Percentiles rank a stretch among this genome's conserved stretches.
Evolutionary conservation across 2,888 invertebrate genomes (phyloP).

Genomic region (Mystacides longicornis): DNA sequence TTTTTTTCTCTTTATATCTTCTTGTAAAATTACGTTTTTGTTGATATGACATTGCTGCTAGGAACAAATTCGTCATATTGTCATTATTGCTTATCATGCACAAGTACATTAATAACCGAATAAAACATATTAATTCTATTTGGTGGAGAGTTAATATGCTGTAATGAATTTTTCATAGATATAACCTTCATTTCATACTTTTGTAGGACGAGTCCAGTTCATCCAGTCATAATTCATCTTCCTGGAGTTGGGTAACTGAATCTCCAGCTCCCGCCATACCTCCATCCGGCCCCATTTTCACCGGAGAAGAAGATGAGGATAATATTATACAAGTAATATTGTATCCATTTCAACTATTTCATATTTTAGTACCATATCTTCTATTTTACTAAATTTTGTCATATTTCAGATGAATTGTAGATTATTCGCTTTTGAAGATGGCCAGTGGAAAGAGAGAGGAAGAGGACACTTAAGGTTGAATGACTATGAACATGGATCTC

Average conservation of each 20-base stretch:
- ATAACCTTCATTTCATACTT: too few species aligned
- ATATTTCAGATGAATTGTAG: constrained; percentile 66
- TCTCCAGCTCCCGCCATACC: constrained; percentile 14
- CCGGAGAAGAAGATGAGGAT: constrained; percentile 87
- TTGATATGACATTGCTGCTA: too few species aligned
- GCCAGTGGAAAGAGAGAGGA: constrained; percentile 87
- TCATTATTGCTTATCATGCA: too few species aligned
- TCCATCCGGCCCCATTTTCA: constrained; percentile 45
- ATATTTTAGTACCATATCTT: not conserved
- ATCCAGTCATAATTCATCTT: constrained; percentile 15
- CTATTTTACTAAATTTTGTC: not conserved
- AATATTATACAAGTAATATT: constrained; percentile 70
- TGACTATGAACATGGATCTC: constrained; percentile 61
- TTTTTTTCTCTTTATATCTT: too few species aligned
- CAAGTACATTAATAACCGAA: too few species aligned
- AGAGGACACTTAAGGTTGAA: constrained; percentile 83
- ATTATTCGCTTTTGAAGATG: constrained; percentile 80
- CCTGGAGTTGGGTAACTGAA: constrained; percentile 20
- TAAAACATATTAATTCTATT: too few species aligned
- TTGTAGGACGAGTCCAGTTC: constrained; percentile 16
- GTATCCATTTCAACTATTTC: constrained; percentile 6
- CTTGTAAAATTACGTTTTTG: too few species aligned
- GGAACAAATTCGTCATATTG: too few species aligned
- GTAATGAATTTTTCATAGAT: too few species aligned
- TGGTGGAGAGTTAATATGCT: too few species aligned